Evolutionary conservation across 2,888 invertebrate genomes (phyloP).

Genomic region (Cephus runcator): DNA sequence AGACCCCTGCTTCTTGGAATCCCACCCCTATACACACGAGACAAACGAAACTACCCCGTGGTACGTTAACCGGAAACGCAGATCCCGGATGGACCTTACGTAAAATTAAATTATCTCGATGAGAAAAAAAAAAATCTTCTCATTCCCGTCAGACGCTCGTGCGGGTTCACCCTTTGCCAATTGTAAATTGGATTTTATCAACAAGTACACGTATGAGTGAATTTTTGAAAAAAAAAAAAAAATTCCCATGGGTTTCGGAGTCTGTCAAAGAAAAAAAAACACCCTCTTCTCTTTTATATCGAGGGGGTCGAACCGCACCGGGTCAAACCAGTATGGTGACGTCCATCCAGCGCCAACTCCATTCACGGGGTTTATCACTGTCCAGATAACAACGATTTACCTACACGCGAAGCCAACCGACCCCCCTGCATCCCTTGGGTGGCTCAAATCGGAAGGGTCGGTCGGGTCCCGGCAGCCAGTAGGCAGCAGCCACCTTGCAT

Average conservation of each 20-base stretch:
- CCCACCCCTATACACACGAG: constrained; percentile 31
- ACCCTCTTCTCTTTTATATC: too few species aligned
- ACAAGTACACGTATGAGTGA: too few species aligned
- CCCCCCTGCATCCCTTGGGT: background rate
- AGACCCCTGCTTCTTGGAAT: constrained; percentile 33
- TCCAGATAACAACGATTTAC: constrained; percentile 67
- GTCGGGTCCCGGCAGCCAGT: constrained; percentile 21
- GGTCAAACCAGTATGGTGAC: constrained; percentile 3
- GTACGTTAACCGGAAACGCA: background rate
- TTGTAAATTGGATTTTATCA: too few species aligned
- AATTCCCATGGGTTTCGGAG: too few species aligned
- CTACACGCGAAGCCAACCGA: constrained; percentile 45
- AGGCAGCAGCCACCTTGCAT: constrained; percentile 61
- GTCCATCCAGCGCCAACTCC: constrained; percentile 53
- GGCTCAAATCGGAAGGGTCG: constrained; percentile 3
- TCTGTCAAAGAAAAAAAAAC: too few species aligned
- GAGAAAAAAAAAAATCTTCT: background rate
- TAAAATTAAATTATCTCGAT: constrained; percentile 50
- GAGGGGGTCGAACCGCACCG: too few species aligned
- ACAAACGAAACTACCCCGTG: constrained; percentile 38
- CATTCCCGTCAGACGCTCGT: too few species aligned
- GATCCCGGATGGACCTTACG: constrained; percentile 27
- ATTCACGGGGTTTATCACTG: constrained; percentile 65
- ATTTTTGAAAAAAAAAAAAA: too few species aligned
- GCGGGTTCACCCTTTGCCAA: too few species aligned